Evolutionary conservation across 2,113 vertebrate species (phyloP).

Genomic region (Pollimyrus isidori): DNA sequence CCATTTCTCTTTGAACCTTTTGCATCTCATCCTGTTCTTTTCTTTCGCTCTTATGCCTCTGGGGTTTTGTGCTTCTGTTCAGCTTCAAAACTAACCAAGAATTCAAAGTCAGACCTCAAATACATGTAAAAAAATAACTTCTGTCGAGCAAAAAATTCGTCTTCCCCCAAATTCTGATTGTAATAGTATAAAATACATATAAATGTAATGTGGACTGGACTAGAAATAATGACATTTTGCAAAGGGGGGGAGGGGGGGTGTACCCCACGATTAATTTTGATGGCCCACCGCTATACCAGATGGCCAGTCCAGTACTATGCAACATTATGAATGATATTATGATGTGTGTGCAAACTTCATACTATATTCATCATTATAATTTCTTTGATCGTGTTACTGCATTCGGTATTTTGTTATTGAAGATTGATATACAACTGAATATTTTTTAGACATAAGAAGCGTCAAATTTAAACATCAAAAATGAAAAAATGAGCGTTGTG

Average conservation of each 20-base stretch:
- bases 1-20: not conserved
- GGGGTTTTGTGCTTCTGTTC: not conserved
- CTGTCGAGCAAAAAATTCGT: not conserved
- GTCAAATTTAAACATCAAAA: not conserved
- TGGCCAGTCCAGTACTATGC: not conserved
- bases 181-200: not conserved
- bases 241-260: not conserved
- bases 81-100: not conserved
- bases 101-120: not conserved
- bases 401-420: not conserved
- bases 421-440: not conserved
- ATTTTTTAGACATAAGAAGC: not conserved
- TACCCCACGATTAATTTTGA: not conserved
- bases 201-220: not conserved
- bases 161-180: not conserved
- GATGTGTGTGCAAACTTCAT: not conserved
- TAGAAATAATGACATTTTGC: not conserved
- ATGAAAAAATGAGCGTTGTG: not conserved
- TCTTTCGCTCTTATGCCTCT: not conserved
- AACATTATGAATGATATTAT: not conserved
- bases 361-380: not conserved
- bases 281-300: not conserved
- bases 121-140: not conserved
- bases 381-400: not conserved
- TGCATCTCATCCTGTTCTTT: not conserved